Base-by-base conservation (phyloP, 2,888 invertebrate species). In the Drosophila longiperda region DNA sequence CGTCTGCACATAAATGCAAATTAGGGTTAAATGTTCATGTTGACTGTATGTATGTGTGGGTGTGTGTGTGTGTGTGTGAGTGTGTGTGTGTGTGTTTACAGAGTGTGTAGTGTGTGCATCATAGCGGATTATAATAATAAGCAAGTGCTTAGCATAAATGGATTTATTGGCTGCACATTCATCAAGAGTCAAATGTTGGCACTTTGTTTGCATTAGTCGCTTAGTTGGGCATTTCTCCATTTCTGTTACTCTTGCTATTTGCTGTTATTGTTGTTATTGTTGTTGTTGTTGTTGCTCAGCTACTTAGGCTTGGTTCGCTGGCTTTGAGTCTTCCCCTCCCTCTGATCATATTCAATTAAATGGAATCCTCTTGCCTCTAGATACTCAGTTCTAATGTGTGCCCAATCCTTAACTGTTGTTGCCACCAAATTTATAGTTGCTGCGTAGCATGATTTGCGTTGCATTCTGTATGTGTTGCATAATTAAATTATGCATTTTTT, bases 161-260 rank as follows among this genome's bases (percentile, higher is more conserved):
- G 82, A 89, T 87, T 89, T 87, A 87, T 87, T 87, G 87, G 80
- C 80, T 82, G 87, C 86, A 83, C 85, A 87, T 87, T 82, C 82
- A 80, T 88, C 83, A 86, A 72, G 76, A 88, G 83, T 87, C 85
- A 86, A 84, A 81, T 81, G 81, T 74, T 79, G 49, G 38, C 85
- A 80, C 80, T 73, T 73, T 71, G 80, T 77, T 77, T 66, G 73
- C 60, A 82, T 79, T 79, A 78, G 68, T 66, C 62, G 74, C 65
- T 62, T 72, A 71, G 75, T 71, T 75, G 77, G 48, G 58, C 70
- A 79, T 50, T 63, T 55, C 60, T n/a, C 8, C 12, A 0, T 23
- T 20, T 42, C 15, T 42, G 29, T 40, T 32, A 52, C 29, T 26
- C 26, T 5, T 29, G 17, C 26, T 20, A 23, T 20, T n/a, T 34